Conservation (phyloP, 2,888 invertebrate genomes). For the Cephus rjabovi region DNA sequence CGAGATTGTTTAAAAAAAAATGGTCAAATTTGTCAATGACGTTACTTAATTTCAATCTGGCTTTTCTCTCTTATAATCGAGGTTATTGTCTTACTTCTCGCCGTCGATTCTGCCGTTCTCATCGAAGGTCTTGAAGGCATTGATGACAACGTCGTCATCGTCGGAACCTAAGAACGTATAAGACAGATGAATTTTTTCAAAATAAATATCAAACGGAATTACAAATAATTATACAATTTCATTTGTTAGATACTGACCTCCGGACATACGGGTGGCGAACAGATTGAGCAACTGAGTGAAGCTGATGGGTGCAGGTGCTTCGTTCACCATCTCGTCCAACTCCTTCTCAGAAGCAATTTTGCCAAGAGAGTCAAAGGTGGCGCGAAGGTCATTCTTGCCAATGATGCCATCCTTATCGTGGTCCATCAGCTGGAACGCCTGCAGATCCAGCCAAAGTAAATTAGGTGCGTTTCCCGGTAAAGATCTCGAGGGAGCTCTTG, state of each 20-base stretch:
- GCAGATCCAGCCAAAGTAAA: conserved; percentile 30
- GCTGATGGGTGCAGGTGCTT: conserved; percentile 93
- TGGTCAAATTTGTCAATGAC: neutral
- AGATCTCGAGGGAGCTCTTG: neutral
- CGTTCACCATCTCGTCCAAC: conserved; percentile 88
- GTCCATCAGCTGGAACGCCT: conserved; percentile 97
- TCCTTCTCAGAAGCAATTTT: conserved; percentile 91
- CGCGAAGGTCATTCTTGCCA: conserved; percentile 90
- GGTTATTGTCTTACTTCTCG: conserved; percentile 72
- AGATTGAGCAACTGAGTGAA: conserved; percentile 94
- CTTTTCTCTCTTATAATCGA: neutral
- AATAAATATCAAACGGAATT: neutral
- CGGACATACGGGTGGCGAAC: conserved; percentile 93
- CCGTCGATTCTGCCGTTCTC: conserved; percentile 89
- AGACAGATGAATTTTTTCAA: neutral
- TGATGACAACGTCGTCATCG: conserved; percentile 92
- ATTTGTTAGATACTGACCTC: conserved; percentile 68
- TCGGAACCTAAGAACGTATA: conserved; percentile 73
- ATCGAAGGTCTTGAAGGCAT: conserved; percentile 94
- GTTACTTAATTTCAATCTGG: neutral
- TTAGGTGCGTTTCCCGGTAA: conserved; percentile 12
- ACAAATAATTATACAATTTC: neutral
- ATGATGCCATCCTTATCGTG: conserved; percentile 94
- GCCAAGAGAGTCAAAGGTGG: conserved; percentile 92
- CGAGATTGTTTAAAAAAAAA: neutral